Conservation (phyloP, 2,113 vertebrate species). For the Vireo altiloquus region DNA sequence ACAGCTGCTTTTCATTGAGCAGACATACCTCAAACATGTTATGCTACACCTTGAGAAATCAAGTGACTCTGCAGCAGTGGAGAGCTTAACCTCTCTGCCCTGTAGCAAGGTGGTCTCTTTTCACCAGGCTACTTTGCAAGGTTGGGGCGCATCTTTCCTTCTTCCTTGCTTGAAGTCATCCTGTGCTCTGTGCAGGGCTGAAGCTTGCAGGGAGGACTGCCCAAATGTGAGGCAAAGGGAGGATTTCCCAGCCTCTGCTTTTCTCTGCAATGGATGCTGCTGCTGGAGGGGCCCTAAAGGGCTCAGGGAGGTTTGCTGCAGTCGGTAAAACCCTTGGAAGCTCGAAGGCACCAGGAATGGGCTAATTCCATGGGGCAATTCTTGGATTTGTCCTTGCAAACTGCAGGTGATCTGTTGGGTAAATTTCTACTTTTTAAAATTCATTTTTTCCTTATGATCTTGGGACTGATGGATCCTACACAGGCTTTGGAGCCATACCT, state of each 20-base stretch:
- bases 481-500: neutral
- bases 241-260: neutral
- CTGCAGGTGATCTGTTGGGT: neutral
- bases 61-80: neutral
- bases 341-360: neutral
- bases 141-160: fast-evolving
- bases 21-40: neutral
- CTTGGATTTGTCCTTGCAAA: neutral
- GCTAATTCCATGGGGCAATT: neutral
- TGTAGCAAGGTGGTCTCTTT: neutral
- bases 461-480: neutral
- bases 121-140: neutral
- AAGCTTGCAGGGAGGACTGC: neutral
- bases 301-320: neutral
- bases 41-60: neutral
- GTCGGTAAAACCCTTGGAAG: neutral
- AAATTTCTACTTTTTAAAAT: neutral
- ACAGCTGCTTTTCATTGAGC: fast-evolving
- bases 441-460: neutral
- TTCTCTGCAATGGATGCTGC: neutral
- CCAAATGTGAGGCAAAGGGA: neutral
- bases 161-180: neutral
- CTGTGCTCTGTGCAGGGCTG: neutral
- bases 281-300: neutral
- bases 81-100: neutral